Evolutionary conservation across 1,140 invertebrate species (phyloP), one percentile per base, ranked within the genome.

Genomic region (Plutomurus gul): DNA sequence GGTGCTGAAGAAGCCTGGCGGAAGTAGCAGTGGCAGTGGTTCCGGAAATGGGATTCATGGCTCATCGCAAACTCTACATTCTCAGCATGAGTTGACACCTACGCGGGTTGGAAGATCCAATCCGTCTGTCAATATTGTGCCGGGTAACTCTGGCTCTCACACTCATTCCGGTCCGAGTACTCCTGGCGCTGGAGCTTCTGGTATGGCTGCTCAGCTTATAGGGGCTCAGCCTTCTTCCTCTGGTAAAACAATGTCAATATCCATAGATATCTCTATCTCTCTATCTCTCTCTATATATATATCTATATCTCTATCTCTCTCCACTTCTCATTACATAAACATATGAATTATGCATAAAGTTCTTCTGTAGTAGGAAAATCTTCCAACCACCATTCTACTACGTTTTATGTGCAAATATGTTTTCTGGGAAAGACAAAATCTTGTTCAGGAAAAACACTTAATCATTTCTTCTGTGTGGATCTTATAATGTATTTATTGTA

Each of bases 1-100:
- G 84, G 94, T 95, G 90, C 92, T 96, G 86, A 87, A 84, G 85
- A 89, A 88, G 86, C 89, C 87, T 82, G 73, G 78, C 27, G 78
- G 82, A 25, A 78, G 75, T 65, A 75, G 79, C 30, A 76, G 75
- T 73, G 75, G 75, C 30, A 46, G 27, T 74, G 81, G 81, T 11
- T 77, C 74, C 43, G 82, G 82, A 56, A 82, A 80, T 70, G 82
- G 81, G 13, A 33, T 82, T 76, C 77, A 79, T 47, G 82, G 82
- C 18, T 84, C 83, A 27, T 76, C 49, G 11, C 80, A 82, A 76
- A 82, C 82, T 22, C 75, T 84, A 11, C 79, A 82, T 36, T 82
- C 81, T 11, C 81, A 82, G 70, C 83, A 81, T 77, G 79, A 81
- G 39, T 27, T 71, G 56, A 75, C 70, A n/a, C 79, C 76, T 46